Evolutionary conservation across 2,797 vertebrate species (phyloP), one percentile per base, ranked within the genome.

Genomic region (Halcyon leucocephala): DNA sequence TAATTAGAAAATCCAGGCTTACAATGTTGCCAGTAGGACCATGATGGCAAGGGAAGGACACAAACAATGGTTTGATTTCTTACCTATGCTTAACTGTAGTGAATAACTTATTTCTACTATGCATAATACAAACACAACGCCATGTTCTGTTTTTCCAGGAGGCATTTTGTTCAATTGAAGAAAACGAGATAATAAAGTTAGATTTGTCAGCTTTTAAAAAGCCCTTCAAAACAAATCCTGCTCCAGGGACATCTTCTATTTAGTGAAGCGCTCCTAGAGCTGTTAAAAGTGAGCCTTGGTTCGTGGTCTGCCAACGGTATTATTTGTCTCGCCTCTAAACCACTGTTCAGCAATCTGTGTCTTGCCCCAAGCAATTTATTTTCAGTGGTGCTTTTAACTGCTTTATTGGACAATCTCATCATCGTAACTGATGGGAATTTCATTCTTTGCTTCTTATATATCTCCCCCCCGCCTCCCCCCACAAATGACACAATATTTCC

Each of bases 151-250:
- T 93, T 82, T 92, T 93, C 96, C 77, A 86, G 86, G 71, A 89
- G 90, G 77, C 3, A 0, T 90, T 96, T 89, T 80, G 86, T 93
- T 93, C 91, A 72, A 31, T 1, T 83, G 81, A 93, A 85, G 82
- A 72, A 89, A 72, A 86, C 64, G 82, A 94, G 82, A 92, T 85
- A 95, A 96, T 82, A 61, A 90, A 95, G 88, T 89, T 95, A 92
- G 64, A 90, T 94, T 78, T 96, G 95, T 94, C 89, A 93, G 82
- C 67, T 74, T 94, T 94, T 93, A 93, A 95, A 89, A 95, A 94
- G 83, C 83, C 69, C 86, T 95, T 96, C 89, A 89, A 95, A 97
- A 94, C 77, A 91, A 95, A 96, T 67, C 84, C 86, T 65, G 95
- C 96, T 96, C 72, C 14, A 2, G 94, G 95, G 93, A 93, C 81